These are phyloP conservation scores for Apamea anceps DNA, from an alignment of 2,888 invertebrate genomes.

Conservation along the genomic window DNA sequence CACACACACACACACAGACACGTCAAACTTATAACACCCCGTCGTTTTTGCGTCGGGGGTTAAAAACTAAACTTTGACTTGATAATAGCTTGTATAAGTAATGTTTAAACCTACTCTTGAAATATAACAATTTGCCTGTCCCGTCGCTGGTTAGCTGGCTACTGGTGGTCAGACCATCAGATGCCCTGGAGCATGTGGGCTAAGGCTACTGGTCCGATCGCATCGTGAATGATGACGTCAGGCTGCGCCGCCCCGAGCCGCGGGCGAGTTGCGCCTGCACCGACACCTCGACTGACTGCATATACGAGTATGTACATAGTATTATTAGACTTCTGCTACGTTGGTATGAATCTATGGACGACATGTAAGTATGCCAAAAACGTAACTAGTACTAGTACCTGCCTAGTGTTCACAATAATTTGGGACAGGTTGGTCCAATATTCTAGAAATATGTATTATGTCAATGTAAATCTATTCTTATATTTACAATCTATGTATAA, in stretches of 20 bases:
- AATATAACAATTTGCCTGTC: not conserved
- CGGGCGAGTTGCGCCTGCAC: constrained; percentile 4
- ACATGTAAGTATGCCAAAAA: not conserved
- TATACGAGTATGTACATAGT: not conserved
- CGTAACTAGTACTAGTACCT: not conserved
- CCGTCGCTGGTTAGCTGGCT: not conserved
- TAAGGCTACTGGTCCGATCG: constrained; percentile 22
- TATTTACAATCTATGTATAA: not conserved
- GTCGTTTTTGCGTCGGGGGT: too few relatives aligned
- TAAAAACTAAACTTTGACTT: not conserved
- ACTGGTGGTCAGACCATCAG: not conserved
- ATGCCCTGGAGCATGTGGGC: constrained; percentile 28
- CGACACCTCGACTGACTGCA: not conserved
- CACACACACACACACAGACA: too few relatives aligned
- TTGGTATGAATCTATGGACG: too few relatives aligned
- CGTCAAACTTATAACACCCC: too few relatives aligned
- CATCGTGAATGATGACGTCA: constrained; percentile 9
- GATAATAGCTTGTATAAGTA: not conserved
- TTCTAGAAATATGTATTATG: not conserved
- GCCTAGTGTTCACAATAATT: not conserved
- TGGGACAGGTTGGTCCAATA: not conserved
- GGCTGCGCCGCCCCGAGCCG: constrained; percentile 7
- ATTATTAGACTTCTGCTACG: not conserved
- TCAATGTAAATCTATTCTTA: not conserved
- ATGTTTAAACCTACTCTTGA: not conserved